phyloP scores from a whole-genome alignment of 2,113 vertebrate genomes.

The Rafetus swinhoei region DNA sequence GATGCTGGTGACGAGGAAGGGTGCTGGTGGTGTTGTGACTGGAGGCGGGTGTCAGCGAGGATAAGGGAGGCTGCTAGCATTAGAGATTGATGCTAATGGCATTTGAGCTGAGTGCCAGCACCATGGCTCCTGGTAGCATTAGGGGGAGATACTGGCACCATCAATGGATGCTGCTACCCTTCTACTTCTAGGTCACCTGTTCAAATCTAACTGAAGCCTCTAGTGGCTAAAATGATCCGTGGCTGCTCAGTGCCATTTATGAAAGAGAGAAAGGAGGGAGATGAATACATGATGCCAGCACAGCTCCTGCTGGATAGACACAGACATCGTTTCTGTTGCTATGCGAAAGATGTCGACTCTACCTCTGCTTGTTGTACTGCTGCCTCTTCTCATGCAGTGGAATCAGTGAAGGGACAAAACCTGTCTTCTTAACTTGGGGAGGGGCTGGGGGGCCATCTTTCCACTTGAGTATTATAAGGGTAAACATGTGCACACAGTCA shows the following conservation, averaged over 20 bases:
- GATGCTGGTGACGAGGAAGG: not conserved
- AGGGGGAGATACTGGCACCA: fast-evolving
- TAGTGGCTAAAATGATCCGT: not conserved
- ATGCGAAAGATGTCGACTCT: not conserved
- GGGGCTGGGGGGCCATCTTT: not conserved
- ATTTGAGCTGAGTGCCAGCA: no score
- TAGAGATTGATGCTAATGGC: no score
- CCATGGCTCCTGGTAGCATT: not conserved
- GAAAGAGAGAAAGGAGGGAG: no score
- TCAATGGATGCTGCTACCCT: not conserved
- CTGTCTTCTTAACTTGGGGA: not conserved
- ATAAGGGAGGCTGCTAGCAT: no score
- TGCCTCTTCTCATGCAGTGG: not conserved
- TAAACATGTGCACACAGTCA: not conserved
- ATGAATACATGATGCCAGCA: not conserved
- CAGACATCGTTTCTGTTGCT: not conserved
- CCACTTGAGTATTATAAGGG: not conserved
- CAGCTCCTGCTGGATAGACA: not conserved
- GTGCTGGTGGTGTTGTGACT: not conserved
- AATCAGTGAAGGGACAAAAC: not conserved
- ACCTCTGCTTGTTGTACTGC: not conserved
- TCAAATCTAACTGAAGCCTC: not conserved
- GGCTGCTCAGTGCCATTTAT: not conserved
- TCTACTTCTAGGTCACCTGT: not conserved
- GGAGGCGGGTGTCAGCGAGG: no score